Conservation (phyloP, 2,888 invertebrate species). For the Drosophila mercatorum region DNA sequence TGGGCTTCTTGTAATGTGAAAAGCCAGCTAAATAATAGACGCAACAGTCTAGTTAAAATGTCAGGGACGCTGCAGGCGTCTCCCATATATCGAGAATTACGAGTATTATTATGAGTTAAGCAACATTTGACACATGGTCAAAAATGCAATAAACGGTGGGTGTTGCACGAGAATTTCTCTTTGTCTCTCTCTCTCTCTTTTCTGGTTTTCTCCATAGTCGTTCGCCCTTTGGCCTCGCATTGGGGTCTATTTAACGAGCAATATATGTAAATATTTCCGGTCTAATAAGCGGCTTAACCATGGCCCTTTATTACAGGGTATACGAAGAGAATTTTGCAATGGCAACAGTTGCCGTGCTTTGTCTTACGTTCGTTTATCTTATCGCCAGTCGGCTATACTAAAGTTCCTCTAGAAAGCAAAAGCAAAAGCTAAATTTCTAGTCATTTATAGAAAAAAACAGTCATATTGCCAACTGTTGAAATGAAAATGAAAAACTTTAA, state of each 20-base stretch:
- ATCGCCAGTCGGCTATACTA: constrained; percentile 50
- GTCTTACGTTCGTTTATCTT: constrained; percentile 52
- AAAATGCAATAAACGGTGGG: constrained; percentile 58
- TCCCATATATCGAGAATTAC: constrained; percentile 5
- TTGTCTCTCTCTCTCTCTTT: constrained; percentile 6
- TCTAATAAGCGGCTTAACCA: constrained; percentile 30
- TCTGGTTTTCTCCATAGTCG: neutral
- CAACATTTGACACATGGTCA: constrained; percentile 29
- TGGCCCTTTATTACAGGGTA: constrained; percentile 1
- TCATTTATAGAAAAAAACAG: neutral
- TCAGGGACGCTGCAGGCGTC: constrained; percentile 21
- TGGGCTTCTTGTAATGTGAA: constrained; percentile 41
- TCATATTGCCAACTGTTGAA: constrained; percentile 18
- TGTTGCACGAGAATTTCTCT: constrained; percentile 17
- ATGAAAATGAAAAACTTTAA: constrained; percentile 4
- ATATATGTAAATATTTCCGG: constrained; percentile 39
- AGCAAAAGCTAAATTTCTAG: constrained; percentile 18
- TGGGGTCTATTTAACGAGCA: neutral
- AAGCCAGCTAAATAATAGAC: constrained; percentile 10
- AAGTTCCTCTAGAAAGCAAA: constrained; percentile 39
- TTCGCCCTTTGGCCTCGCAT: constrained; percentile 19
- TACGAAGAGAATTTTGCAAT: neutral
- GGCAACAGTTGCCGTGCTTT: constrained; percentile 15
- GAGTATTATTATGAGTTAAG: constrained; percentile 34
- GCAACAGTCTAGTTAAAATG: constrained; percentile 33